phyloP scores from a whole-genome alignment of 2,888 invertebrate species.

The Hermodice carunculata region DNA sequence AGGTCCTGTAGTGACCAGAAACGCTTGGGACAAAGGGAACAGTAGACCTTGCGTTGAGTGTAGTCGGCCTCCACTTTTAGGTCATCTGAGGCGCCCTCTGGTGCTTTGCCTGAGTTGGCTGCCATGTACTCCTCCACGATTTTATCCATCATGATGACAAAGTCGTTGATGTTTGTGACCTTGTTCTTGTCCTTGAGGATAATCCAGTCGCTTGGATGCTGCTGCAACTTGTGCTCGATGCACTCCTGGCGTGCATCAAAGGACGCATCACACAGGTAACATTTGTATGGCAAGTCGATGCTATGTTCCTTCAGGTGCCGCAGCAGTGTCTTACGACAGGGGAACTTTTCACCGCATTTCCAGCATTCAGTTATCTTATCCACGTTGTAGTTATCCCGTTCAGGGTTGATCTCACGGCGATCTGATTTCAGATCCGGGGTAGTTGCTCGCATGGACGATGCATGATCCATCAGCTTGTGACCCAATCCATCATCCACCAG shows the following conservation, averaged over 20 bases:
- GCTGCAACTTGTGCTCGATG: constrained; percentile 83
- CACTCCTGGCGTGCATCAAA: constrained; percentile 85
- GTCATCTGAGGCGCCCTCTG: constrained; percentile 38
- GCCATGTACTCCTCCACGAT: constrained; percentile 45
- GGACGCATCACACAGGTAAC: constrained; percentile 91
- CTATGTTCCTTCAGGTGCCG: constrained; percentile 66
- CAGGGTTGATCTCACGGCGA: constrained; percentile 53
- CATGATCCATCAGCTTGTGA: constrained; percentile 17
- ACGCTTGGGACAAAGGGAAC: constrained; percentile 92
- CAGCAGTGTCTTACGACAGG: constrained; percentile 56
- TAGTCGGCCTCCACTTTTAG: constrained; percentile 40
- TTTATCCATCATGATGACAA: constrained; percentile 58
- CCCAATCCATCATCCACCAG: constrained; percentile 17
- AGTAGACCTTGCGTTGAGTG: constrained; percentile 62
- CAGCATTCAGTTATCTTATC: constrained; percentile 64
- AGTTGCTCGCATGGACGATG: background rate
- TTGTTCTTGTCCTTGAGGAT: constrained; percentile 75
- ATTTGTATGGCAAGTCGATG: constrained; percentile 80
- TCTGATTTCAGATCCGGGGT: background rate
- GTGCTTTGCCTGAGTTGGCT: constrained; percentile 14
- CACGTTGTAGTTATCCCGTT: constrained; percentile 65
- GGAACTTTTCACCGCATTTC: constrained; percentile 60
- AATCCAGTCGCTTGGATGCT: constrained; percentile 84
- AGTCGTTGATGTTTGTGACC: constrained; percentile 54
- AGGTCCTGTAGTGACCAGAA: constrained; percentile 97